A percentile compares a stretch with the other conserved stretches of the same genome.
Conservation (phyloP, 2,888 invertebrate species). For the Petrolisthes cinctipes region DNA sequence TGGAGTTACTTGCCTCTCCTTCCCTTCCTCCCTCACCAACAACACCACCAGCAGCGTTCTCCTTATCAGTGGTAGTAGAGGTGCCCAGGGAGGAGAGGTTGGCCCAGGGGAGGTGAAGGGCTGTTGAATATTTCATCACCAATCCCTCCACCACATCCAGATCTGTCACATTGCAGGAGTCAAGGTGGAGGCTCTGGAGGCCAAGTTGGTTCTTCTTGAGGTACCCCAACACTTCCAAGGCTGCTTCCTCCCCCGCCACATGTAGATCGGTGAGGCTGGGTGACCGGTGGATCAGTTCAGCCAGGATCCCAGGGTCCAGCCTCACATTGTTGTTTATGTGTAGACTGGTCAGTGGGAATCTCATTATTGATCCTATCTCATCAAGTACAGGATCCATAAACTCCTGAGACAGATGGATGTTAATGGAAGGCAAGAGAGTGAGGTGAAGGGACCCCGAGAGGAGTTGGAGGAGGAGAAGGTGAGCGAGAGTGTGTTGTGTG, state of each 20-base stretch:
- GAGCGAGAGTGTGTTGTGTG: not conserved
- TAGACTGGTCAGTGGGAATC: constrained; percentile 19
- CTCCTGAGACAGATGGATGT: not conserved
- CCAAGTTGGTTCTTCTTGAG: constrained; percentile 37
- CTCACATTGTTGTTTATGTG: constrained; percentile 32
- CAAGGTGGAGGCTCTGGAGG: constrained; percentile 39
- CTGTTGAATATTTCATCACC: constrained; percentile 18
- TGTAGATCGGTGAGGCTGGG: constrained; percentile 25
- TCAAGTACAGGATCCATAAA: constrained; percentile 19
- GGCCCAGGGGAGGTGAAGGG: not conserved
- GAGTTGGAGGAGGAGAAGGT: constrained; percentile 19
- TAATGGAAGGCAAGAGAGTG: not conserved
- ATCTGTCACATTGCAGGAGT: constrained; percentile 33
- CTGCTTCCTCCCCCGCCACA: constrained; percentile 37
- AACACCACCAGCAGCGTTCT: not conserved
- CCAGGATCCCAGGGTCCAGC: constrained; percentile 22
- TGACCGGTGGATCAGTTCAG: constrained; percentile 39
- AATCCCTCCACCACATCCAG: constrained; percentile 43
- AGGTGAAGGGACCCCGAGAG: constrained; percentile 27
- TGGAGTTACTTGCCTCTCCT: not conserved
- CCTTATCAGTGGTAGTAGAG: not conserved
- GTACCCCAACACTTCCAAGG: constrained; percentile 30
- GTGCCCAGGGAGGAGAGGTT: not conserved
- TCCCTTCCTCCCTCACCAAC: not conserved
- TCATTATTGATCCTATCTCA: not conserved